phyloP scores from a whole-genome alignment of 2,797 vertebrate species.

The Bovichtus variegatus region DNA sequence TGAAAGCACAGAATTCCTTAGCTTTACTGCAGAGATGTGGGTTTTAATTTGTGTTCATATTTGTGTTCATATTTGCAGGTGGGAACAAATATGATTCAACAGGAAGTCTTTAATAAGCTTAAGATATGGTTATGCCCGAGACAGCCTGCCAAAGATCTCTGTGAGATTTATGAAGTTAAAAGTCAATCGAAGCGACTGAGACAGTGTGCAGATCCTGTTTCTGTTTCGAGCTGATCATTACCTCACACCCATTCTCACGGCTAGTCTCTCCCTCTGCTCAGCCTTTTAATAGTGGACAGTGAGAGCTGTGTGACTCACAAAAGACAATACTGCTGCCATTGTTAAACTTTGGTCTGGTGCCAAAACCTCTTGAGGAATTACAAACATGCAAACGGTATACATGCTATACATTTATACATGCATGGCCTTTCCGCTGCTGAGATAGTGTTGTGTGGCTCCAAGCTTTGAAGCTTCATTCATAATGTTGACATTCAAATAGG shows the following conservation, averaged over 20 bases:
- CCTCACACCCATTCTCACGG: neutral
- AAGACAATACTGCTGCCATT: constrained; percentile 2
- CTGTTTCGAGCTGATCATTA: constrained; percentile 3
- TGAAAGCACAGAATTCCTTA: too few relatives aligned
- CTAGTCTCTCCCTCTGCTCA: neutral
- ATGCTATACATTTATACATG: too few relatives aligned
- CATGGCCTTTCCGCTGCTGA: too few relatives aligned
- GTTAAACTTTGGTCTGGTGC: constrained; percentile 10
- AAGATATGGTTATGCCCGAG: neutral
- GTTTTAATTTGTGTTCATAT: too few relatives aligned
- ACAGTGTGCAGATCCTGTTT: neutral
- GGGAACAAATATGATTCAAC: neutral
- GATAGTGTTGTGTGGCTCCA: too few relatives aligned
- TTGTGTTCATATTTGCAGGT: too few relatives aligned
- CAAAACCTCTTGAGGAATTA: constrained; percentile 19
- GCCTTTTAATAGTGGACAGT: neutral
- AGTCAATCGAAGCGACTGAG: neutral
- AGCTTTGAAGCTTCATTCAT: too few relatives aligned
- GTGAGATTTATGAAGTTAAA: neutral
- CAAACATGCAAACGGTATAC: constrained; percentile 18
- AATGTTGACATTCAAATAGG: too few relatives aligned
- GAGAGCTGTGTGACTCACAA: constrained; percentile 25
- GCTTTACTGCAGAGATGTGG: too few relatives aligned
- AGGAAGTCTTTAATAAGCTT: neutral
- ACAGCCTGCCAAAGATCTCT: neutral